These are phyloP conservation scores for Limnephilus auricula DNA, from an alignment of 2,888 invertebrate species.

Conservation along the genomic window DNA sequence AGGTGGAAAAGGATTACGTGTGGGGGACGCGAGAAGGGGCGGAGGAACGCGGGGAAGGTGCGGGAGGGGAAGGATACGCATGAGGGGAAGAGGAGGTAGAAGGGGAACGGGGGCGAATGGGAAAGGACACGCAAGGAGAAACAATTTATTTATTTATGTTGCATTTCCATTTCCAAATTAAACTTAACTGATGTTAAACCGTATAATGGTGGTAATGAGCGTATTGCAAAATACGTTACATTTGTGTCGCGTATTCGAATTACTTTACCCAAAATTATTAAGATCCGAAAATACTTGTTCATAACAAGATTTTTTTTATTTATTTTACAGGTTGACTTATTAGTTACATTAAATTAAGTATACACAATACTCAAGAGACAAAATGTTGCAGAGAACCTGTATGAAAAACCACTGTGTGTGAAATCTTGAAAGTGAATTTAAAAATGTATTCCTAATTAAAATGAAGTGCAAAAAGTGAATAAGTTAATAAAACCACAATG, in stretches of 20 bases:
- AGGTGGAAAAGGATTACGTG: no score
- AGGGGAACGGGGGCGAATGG: no score
- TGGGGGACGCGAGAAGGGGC: no score
- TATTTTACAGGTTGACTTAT: background rate
- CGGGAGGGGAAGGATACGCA: no score
- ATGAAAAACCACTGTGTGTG: background rate
- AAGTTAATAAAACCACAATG: background rate
- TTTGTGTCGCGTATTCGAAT: background rate
- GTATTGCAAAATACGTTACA: no score
- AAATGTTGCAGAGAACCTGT: background rate
- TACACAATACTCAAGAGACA: background rate
- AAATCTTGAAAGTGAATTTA: background rate
- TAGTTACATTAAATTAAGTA: background rate
- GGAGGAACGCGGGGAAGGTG: no score
- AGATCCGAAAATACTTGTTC: background rate
- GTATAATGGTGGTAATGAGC: no score
- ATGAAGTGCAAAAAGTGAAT: background rate
- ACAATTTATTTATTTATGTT: no score
- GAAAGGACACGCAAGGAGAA: no score
- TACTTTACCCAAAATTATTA: background rate
- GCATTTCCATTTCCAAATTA: no score
- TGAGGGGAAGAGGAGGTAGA: no score
- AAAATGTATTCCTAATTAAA: background rate
- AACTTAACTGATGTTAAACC: no score
- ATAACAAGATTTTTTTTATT: background rate